Base-by-base conservation (phyloP, 1,140 invertebrate genomes). In the Plodia interpunctella region DNA sequence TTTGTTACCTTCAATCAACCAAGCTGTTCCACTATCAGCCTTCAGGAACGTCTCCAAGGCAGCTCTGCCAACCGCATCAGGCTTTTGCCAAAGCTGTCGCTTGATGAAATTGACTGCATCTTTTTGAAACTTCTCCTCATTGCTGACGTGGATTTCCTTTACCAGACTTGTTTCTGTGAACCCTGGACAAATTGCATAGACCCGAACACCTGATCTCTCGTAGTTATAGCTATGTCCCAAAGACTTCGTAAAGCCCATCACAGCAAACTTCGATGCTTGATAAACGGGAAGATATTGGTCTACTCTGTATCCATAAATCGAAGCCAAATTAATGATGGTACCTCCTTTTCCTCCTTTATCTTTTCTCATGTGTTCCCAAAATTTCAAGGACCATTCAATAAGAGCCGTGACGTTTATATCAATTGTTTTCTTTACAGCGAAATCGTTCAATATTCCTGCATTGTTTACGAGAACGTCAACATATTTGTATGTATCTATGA, bases 241-340 rank as follows among this genome's bases (percentile, higher is more conserved):
- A 9, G 88, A 90, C 20, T 81, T 85, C 0, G 91, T 91, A 44
- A 92, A 89, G 30, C 90, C 90, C 6, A 91, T 69, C 2, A 92
- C 85, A 9, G 90, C 94, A 69, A 92, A 92, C 71, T 95, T 95
- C 0, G 94, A 94, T 0, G 92, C 93, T 0, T 90, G 88, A 70
- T 95, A 95, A 18, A 93, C 87, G 0, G 94, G 94, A 57, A 91
- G 69, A 60, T 91, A 90, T 18, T 91, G 91, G 30, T 91, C 89
- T n/a, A 91, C 87, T 59, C 88, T 86, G 51, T 92, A 83, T 11
- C 93, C 93, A 49, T 91, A 81, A 57, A 93, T 90, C 9, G 94
- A 94, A 18, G 92, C 90, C 49, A 93, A 85, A 62, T 94, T 94
- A 1, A 94, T 90, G 1, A 94, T 88, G 11, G 92, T 90, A 17